These are phyloP conservation scores for Spatulosminthurus flaviceps DNA, from an alignment of 2,888 invertebrate genomes.

Conservation along the genomic window DNA sequence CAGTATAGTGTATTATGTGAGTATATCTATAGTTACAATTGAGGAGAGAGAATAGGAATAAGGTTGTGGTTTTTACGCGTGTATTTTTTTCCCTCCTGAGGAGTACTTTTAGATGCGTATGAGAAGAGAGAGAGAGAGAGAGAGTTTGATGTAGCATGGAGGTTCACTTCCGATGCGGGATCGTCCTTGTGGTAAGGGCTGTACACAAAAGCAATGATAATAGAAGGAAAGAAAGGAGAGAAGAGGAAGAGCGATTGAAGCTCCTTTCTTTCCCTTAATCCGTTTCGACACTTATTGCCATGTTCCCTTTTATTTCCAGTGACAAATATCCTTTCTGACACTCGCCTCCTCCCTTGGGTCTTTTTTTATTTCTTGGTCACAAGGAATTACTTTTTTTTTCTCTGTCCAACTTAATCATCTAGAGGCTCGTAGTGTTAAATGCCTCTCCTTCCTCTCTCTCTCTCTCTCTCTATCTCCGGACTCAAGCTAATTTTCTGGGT, in stretches of 20 bases:
- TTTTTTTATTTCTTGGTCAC: slow-evolving; percentile 48
- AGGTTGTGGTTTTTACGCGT: slow-evolving; percentile 44
- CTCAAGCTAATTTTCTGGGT: background rate
- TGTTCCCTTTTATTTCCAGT: slow-evolving; percentile 56
- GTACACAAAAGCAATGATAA: slow-evolving; percentile 38
- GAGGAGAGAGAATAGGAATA: slow-evolving; percentile 25
- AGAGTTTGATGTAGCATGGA: slow-evolving; percentile 4
- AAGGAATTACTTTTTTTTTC: slow-evolving; percentile 44
- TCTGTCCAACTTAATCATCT: slow-evolving; percentile 38
- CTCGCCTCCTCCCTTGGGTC: slow-evolving; percentile 54
- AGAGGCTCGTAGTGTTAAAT: slow-evolving; percentile 10
- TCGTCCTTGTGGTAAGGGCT: slow-evolving; percentile 10
- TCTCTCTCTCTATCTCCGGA: background rate
- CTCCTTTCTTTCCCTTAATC: slow-evolving; percentile 56
- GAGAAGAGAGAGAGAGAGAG: too few relatives aligned
- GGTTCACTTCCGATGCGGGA: slow-evolving; percentile 20
- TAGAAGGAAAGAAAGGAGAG: slow-evolving; percentile 16
- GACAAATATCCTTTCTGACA: slow-evolving; percentile 62
- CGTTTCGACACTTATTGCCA: slow-evolving; percentile 61
- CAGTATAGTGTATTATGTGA: background rate
- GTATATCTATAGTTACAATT: too few relatives aligned
- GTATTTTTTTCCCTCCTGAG: too few relatives aligned
- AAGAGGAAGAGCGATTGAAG: slow-evolving; percentile 45
- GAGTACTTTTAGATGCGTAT: background rate
- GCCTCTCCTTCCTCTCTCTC: background rate